Percentiles rank a stretch among this genome's conserved stretches.
phyloP scores from a whole-genome alignment of 2,888 invertebrate genomes.

The Diarsia dahlii region DNA sequence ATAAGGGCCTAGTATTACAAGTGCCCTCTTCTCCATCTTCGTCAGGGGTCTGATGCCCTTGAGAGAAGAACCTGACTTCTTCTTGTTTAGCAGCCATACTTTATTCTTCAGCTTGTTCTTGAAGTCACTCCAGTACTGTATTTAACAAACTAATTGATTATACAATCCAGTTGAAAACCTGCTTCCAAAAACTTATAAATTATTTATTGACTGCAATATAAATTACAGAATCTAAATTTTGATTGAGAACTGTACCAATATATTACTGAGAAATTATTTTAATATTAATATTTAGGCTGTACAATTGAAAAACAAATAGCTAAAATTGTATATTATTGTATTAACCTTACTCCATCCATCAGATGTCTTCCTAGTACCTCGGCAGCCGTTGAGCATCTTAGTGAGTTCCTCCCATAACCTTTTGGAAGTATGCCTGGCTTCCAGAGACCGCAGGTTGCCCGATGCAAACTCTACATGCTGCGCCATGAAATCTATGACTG shows the following conservation, averaged over 20 bases:
- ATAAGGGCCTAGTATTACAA: conserved; percentile 78
- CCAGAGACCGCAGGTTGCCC: conserved; percentile 76
- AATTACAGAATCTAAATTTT: not conserved
- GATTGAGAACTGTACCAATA: too few species aligned
- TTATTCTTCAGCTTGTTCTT: conserved; percentile 84
- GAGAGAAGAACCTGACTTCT: conserved; percentile 68
- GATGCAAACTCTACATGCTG: conserved; percentile 81
- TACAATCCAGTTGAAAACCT: not conserved
- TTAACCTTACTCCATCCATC: conserved; percentile 84
- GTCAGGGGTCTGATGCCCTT: conserved; percentile 75
- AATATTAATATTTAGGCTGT: not conserved
- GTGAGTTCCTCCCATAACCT: conserved; percentile 80
- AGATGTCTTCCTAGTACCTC: conserved; percentile 76
- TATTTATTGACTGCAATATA: not conserved
- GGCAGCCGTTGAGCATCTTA: conserved; percentile 73
- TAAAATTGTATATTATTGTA: conserved; percentile 31
- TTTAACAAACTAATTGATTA: not conserved
- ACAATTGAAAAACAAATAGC: not conserved
- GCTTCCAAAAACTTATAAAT: not conserved
- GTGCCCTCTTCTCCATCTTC: conserved; percentile 78
- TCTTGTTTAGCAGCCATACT: conserved; percentile 71
- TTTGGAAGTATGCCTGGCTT: conserved; percentile 80
- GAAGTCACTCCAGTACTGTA: conserved; percentile 85
- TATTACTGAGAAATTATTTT: too few species aligned
- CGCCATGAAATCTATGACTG: conserved; percentile 82